Conservation (phyloP, 2,888 invertebrate species). For the Eupithecia pulchellata region DNA sequence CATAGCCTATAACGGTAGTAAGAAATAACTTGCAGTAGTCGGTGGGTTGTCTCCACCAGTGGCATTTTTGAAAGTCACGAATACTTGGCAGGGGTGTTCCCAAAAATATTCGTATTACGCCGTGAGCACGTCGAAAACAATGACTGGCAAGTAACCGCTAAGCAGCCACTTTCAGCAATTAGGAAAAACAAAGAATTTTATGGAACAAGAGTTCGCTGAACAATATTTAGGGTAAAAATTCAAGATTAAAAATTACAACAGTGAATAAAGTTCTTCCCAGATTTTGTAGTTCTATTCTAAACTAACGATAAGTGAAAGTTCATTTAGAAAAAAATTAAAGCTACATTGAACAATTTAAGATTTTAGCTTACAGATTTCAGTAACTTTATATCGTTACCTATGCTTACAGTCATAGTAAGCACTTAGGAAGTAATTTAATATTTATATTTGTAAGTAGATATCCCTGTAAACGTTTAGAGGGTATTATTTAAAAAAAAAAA, state of each 20-base stretch:
- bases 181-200: constrained; percentile 84
- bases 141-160: constrained; percentile 78
- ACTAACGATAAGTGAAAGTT: background rate
- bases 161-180: constrained; percentile 83
- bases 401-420: no score
- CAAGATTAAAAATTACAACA: background rate
- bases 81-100: constrained; percentile 67
- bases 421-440: no score
- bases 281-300: background rate
- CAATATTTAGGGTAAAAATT: constrained; percentile 31
- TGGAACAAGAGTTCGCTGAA: constrained; percentile 57
- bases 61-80: constrained; percentile 74
- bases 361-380: no score
- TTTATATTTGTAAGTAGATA: no score
- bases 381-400: no score
- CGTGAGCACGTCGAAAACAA: constrained; percentile 78
- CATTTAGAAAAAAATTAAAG: no score
- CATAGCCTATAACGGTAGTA: constrained; percentile 29
- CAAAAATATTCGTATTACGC: constrained; percentile 78
- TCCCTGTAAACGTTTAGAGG: background rate
- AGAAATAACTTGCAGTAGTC: constrained; percentile 54
- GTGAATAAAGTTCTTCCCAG: background rate
- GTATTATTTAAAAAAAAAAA: background rate
- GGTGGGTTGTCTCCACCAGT: constrained; percentile 56
- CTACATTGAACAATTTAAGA: no score